A percentile compares a stretch with the other conserved stretches of the same genome.
Conservation (phyloP, 2,888 invertebrate species). For the Callimorpha dominula region DNA sequence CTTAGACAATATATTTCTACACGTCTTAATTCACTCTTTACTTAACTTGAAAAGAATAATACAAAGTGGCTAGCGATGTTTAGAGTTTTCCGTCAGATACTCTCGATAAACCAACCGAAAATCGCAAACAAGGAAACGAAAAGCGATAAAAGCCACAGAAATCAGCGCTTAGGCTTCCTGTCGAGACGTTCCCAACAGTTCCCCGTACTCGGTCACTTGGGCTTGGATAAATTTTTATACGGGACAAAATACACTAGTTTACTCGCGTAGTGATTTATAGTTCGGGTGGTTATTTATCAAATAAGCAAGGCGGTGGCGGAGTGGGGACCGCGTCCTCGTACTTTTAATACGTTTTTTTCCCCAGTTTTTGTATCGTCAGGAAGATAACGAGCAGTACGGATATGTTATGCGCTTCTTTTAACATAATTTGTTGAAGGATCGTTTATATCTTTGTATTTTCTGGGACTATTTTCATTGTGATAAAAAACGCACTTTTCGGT, state of each 20-base stretch:
- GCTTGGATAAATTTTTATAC: slow-evolving; percentile 58
- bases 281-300: slow-evolving; percentile 75
- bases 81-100: slow-evolving; percentile 7
- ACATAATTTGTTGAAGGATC: slow-evolving; percentile 64
- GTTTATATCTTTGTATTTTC: slow-evolving; percentile 48
- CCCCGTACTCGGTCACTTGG: slow-evolving; percentile 68
- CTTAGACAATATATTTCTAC: not conserved
- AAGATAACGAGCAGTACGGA: slow-evolving; percentile 70
- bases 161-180: slow-evolving; percentile 71
- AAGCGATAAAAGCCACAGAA: slow-evolving; percentile 70
- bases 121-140: slow-evolving; percentile 71
- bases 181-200: slow-evolving; percentile 56
- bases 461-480: not conserved
- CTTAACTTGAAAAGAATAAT: not conserved
- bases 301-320: slow-evolving; percentile 60
- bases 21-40: not conserved
- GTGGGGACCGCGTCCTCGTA: slow-evolving; percentile 57
- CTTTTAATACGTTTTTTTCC: slow-evolving; percentile 70
- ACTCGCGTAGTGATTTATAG: slow-evolving; percentile 69
- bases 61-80: not conserved
- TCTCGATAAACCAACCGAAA: slow-evolving; percentile 33
- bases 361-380: slow-evolving; percentile 72
- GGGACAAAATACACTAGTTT: slow-evolving; percentile 45
- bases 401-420: slow-evolving; percentile 48
- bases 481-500: not conserved